Evolutionary conservation across 2,797 vertebrate genomes (phyloP).

Genomic region (Megaceryle alcyon): DNA sequence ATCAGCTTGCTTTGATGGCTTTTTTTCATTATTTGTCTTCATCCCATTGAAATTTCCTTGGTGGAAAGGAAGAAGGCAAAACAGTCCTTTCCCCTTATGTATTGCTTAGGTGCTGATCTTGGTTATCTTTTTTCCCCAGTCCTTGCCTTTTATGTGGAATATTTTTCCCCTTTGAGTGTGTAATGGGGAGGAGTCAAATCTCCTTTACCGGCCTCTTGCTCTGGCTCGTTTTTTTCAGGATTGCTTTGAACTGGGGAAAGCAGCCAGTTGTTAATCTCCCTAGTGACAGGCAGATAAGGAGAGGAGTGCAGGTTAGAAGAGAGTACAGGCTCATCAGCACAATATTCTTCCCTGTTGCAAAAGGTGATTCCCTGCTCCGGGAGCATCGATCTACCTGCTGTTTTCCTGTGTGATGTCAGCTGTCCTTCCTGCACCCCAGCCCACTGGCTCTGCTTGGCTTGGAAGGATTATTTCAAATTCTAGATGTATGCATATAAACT

Average conservation of each 20-base stretch:
- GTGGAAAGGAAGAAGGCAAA: constrained; percentile 37
- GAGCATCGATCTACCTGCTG: not conserved
- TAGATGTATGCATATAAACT: not conserved
- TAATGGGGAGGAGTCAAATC: constrained; percentile 38
- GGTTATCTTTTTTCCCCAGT: constrained; percentile 50
- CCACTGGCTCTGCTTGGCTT: not conserved
- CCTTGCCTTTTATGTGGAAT: constrained; percentile 51
- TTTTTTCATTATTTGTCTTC: constrained; percentile 63
- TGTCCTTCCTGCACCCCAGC: not conserved
- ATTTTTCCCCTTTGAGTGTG: constrained; percentile 17
- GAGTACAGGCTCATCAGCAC: not conserved
- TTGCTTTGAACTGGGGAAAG: constrained; percentile 60
- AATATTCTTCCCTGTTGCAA: not conserved
- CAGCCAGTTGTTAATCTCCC: constrained; percentile 59
- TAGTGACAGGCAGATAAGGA: constrained; percentile 42
- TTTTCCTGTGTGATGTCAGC: not conserved
- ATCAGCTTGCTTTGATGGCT: constrained; percentile 61
- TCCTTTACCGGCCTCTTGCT: constrained; percentile 37
- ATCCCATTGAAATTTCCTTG: constrained; percentile 55
- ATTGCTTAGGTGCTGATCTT: constrained; percentile 61
- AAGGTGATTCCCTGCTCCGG: not conserved
- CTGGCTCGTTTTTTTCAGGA: constrained; percentile 3
- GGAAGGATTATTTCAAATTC: not conserved
- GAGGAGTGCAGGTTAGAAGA: constrained; percentile 12
- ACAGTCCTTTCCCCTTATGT: constrained; percentile 12